Evolutionary conservation across 1,140 invertebrate species (phyloP).

Genomic region (Cephus cinctus): DNA sequence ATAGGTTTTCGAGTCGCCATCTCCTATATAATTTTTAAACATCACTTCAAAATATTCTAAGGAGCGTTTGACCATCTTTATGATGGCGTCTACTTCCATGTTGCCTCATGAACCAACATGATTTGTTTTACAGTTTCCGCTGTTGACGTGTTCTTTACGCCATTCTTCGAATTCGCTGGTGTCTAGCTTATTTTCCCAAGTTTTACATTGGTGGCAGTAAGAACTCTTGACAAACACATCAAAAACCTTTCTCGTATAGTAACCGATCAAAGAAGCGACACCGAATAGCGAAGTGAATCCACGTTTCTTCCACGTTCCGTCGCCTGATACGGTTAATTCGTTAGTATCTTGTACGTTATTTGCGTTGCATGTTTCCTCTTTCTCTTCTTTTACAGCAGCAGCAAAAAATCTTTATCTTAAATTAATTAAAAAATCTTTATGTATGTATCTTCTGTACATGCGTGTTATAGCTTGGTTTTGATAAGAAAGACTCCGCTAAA

Average conservation of each 20-base stretch:
- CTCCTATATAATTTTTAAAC: slow-evolving; percentile 7
- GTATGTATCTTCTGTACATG: not conserved
- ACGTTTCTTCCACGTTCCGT: slow-evolving; percentile 26
- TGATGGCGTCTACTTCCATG: not conserved
- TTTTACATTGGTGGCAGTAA: slow-evolving; percentile 13
- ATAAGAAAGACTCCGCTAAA: slow-evolving; percentile 16
- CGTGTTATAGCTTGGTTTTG: slow-evolving; percentile 7
- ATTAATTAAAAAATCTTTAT: slow-evolving; percentile 11
- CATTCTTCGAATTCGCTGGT: not conserved
- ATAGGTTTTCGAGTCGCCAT: slow-evolving; percentile 14
- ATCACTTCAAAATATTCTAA: not conserved
- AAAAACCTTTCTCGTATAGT: slow-evolving; percentile 22
- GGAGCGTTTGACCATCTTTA: not conserved
- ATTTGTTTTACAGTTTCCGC: not conserved
- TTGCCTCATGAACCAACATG: not conserved
- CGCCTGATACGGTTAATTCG: slow-evolving; percentile 24
- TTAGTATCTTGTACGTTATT: not conserved
- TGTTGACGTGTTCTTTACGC: not conserved
- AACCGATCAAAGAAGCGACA: slow-evolving; percentile 20
- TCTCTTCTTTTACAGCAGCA: slow-evolving; percentile 8
- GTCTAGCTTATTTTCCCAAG: slow-evolving; percentile 4
- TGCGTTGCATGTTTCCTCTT: slow-evolving; percentile 1
- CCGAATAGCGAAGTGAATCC: slow-evolving; percentile 26
- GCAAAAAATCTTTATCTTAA: not conserved
- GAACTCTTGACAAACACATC: slow-evolving; percentile 16